Evolutionary conservation across 2,113 vertebrate genomes (phyloP).

Genomic region (Psilopsiagon aymara): DNA sequence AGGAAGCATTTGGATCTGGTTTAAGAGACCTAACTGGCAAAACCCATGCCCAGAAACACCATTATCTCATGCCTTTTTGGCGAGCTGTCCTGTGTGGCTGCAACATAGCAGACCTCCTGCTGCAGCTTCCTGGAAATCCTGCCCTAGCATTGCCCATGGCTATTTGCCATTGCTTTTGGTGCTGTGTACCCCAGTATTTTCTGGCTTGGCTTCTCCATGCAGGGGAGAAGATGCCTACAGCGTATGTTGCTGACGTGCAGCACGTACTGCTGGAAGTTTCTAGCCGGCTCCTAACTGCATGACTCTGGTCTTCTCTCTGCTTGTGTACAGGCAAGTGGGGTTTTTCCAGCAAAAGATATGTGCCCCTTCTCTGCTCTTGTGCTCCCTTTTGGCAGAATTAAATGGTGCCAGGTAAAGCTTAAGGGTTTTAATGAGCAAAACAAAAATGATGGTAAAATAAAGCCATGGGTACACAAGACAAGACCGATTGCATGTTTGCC

Average conservation of each 20-base stretch:
- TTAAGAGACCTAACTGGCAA: background rate
- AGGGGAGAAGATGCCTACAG: background rate
- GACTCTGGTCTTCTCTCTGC: background rate
- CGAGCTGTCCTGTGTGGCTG: background rate
- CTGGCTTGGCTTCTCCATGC: background rate
- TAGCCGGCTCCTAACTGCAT: background rate
- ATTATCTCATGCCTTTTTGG: background rate
- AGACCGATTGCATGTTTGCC: rapidly evolving
- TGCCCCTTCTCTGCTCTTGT: background rate
- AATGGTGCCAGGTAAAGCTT: slow-evolving; percentile 1
- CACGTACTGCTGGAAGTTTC: background rate
- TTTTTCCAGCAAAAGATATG: background rate
- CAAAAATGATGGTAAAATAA: background rate
- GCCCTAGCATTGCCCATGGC: background rate
- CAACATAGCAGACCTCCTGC: background rate
- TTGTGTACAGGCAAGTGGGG: background rate
- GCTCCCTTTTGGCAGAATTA: background rate
- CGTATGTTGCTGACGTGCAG: background rate
- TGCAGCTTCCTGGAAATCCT: background rate
- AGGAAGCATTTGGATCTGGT: background rate
- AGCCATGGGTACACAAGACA: background rate
- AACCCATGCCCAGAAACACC: background rate
- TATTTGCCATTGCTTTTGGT: background rate
- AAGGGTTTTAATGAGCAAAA: background rate
- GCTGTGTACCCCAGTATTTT: background rate